phyloP scores from a whole-genome alignment of 2,113 vertebrate species.

The Lophotis ruficrista region DNA sequence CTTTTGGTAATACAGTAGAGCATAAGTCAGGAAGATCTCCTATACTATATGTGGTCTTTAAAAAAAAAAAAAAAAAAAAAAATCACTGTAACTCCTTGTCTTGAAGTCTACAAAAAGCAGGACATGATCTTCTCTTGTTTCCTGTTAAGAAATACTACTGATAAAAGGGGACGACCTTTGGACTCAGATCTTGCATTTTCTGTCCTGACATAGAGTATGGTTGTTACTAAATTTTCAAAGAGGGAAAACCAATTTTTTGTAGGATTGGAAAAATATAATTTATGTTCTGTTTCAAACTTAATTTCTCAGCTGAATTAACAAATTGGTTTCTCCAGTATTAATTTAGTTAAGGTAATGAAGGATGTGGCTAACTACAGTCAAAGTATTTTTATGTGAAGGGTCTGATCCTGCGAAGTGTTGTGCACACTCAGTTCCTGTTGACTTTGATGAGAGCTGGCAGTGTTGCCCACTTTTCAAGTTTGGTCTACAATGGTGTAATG shows the following conservation, averaged over 20 bases:
- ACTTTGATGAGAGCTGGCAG: neutral
- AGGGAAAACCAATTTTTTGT: neutral
- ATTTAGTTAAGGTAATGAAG: neutral
- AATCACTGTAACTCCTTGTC: neutral
- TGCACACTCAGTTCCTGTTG: neutral
- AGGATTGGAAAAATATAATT: neutral
- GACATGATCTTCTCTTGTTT: conserved; percentile 45
- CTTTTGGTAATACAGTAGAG: neutral
- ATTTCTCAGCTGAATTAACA: neutral
- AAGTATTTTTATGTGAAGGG: neutral
- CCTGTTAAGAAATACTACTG: conserved; percentile 10
- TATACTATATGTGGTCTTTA: neutral
- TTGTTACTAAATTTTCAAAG: neutral
- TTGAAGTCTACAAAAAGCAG: conserved; percentile 32
- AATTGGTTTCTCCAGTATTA: neutral
- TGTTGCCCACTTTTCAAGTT: neutral
- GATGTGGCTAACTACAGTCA: neutral
- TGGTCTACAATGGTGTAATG: neutral
- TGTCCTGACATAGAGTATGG: neutral
- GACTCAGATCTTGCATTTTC: conserved; percentile 50
- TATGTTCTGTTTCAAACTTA: neutral
- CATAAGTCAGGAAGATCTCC: neutral
- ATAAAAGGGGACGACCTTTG: conserved; percentile 5
- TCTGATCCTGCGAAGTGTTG: neutral
- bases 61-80: neutral